These are phyloP conservation scores for Galendromus occidentalis DNA, from an alignment of 1,140 invertebrate species.

Conservation along the genomic window DNA sequence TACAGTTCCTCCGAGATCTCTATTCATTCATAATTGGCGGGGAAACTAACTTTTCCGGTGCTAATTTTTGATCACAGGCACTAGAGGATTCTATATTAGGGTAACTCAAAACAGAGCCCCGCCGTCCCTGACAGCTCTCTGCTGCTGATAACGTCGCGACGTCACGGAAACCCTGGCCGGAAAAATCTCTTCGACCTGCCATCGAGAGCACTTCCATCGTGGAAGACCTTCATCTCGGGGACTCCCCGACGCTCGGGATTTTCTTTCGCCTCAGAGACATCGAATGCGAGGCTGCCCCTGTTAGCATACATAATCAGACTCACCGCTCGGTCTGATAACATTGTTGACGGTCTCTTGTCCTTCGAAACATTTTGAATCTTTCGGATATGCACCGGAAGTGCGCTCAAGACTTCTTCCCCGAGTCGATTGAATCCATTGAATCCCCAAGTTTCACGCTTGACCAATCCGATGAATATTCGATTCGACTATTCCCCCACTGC, in stretches of 20 bases:
- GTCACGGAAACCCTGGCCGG: constrained; percentile 88
- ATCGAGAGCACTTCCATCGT: no score
- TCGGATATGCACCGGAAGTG: constrained; percentile 71
- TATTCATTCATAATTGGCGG: no score
- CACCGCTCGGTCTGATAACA: constrained; percentile 51
- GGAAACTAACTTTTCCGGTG: no score
- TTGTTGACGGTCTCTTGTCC: constrained; percentile 38
- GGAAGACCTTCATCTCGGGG: no score
- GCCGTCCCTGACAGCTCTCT: constrained; percentile 74
- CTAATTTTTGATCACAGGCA: no score
- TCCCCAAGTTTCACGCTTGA: constrained; percentile 89
- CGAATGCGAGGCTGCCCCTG: no score
- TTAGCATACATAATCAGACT: constrained; percentile 19
- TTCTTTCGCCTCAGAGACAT: no score
- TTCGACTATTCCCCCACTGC: constrained; percentile 65
- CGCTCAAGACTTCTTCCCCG: constrained; percentile 72
- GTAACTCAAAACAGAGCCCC: no score
- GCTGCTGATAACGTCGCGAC: constrained; percentile 82
- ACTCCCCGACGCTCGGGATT: no score
- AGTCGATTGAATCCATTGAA: constrained; percentile 96
- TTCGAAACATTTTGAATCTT: constrained; percentile 64
- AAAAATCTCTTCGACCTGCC: constrained; percentile 47
- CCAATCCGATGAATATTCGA: constrained; percentile 70
- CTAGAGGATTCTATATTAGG: no score
- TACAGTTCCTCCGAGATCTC: no score